Conservation (phyloP, 2,797 vertebrate species). For the Rhinella marina region DNA sequence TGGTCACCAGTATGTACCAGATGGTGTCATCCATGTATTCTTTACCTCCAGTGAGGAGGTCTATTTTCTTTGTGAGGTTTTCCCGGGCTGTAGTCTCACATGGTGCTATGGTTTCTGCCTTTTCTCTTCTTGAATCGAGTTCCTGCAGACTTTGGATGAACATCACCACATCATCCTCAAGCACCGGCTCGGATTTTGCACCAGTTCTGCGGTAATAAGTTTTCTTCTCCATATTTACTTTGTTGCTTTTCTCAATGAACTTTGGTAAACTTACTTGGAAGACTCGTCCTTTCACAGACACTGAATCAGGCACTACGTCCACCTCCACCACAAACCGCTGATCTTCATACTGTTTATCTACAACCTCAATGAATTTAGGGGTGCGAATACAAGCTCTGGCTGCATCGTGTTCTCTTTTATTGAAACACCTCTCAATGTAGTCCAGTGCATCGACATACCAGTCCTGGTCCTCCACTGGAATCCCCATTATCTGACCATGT, state of each 20-base stretch:
- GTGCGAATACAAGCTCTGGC: conserved; percentile 78
- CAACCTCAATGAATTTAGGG: conserved; percentile 81
- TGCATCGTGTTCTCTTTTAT: conserved; percentile 64
- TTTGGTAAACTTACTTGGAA: conserved; percentile 79
- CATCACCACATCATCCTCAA: conserved; percentile 52
- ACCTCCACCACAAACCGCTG: conserved; percentile 81
- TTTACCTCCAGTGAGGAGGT: conserved; percentile 79
- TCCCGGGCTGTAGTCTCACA: conserved; percentile 58
- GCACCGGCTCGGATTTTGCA: conserved; percentile 77
- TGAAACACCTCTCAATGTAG: conserved; percentile 77
- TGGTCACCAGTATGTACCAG: conserved; percentile 82
- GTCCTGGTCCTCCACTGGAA: conserved; percentile 74
- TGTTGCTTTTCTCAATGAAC: conserved; percentile 74
- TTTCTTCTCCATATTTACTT: conserved; percentile 73
- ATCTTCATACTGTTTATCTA: conserved; percentile 70
- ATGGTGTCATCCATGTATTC: conserved; percentile 78
- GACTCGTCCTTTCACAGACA: conserved; percentile 70
- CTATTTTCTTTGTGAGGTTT: conserved; percentile 78
- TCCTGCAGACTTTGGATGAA: conserved; percentile 72
- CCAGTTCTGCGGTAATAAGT: conserved; percentile 74
- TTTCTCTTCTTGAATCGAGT: conserved; percentile 76
- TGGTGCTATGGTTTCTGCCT: conserved; percentile 71
- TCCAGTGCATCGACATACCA: conserved; percentile 79
- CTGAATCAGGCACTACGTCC: conserved; percentile 76
- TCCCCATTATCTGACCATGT: conserved; percentile 80